Base-by-base conservation (phyloP, 2,113 vertebrate species). In the Pangasianodon hypophthalmus region DNA sequence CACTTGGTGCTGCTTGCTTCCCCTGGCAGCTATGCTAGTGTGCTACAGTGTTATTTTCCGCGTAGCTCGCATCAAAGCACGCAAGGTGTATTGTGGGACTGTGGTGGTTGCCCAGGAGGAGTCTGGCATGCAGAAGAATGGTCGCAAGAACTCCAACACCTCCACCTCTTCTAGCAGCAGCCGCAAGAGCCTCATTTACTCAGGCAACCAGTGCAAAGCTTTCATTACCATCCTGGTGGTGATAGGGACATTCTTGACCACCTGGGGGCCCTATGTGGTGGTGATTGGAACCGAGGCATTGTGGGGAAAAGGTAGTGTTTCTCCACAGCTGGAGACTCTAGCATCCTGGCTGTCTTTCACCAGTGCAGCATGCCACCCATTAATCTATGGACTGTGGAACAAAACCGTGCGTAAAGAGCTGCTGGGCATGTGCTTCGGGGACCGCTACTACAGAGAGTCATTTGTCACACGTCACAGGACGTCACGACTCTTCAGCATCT, bases 331-430 rank as follows among this genome's bases (percentile, higher is more conserved):
- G 94, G 98, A 99, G 96, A 99, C 98, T 0, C 92, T 99, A 88
- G 98, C 97, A 71, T 97, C 97, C 0, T 99, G 98, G 98, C 94
- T 99, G 84, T 98, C 98, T 8, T 99, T 99, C 69, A 96, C 96
- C 92, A 99, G 98, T 48, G 97, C 98, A 1, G 95, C 96, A 88
- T 99, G 98, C 93, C 98, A 99, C 90, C 98, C 98, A 0, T 95
- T 99, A 4, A 99, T 99, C 95, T 99, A 99, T 0, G 99, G 98
- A 10, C 94, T 99, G 83, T 99, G 99, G 99, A 99, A 99, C 93
- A 99, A 99, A 96, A 99, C 98, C 0, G 98, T 99, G 26, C 97
- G 98, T 90, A 99, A 98, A 93, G 98, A 99, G 46, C 96, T 99
- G 1, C 95, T 99, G 90, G 97, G 98, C 62, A 98, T 99, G 97